A percentile compares a stretch with the other conserved stretches of the same genome.
Conservation (phyloP, 2,113 vertebrate species). For the Neoarius graeffei region DNA sequence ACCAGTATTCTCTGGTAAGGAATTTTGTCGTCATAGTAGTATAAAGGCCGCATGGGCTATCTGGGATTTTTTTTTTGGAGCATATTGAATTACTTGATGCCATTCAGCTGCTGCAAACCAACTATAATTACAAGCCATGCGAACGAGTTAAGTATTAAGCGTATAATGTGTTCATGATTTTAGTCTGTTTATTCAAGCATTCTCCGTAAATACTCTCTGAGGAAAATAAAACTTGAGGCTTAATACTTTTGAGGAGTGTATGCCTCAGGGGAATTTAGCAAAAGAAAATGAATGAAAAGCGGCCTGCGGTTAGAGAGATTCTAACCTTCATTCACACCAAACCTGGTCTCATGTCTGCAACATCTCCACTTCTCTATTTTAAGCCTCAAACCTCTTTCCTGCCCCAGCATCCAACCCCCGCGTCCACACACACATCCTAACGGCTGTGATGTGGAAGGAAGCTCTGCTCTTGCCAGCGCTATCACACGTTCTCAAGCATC, state of each 20-base stretch:
- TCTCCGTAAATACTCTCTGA: neutral
- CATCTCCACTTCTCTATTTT: conserved; percentile 53
- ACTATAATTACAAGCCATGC: neutral
- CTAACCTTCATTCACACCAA: conserved; percentile 46
- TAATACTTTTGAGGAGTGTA: conserved; percentile 3
- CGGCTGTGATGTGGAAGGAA: conserved; percentile 55
- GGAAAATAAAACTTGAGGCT: neutral
- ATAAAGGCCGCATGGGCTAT: neutral
- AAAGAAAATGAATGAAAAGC: conserved; percentile 38
- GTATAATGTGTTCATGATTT: neutral
- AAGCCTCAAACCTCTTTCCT: conserved; percentile 44
- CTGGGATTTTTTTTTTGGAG: neutral
- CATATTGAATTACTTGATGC: neutral
- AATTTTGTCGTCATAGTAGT: neutral
- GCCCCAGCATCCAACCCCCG: conserved; percentile 42
- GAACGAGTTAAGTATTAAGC: neutral
- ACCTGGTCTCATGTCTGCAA: conserved; percentile 34
- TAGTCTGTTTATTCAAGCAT: neutral
- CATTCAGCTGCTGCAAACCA: neutral
- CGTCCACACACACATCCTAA: conserved; percentile 52
- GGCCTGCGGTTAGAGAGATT: conserved; percentile 42
- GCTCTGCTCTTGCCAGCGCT: conserved; percentile 32
- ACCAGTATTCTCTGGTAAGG: neutral
- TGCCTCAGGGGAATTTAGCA: neutral
- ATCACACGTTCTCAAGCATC: conserved; percentile 33